These are phyloP conservation scores for Metaphire vulgaris DNA, from an alignment of 1,140 invertebrate species.

Conservation along the genomic window DNA sequence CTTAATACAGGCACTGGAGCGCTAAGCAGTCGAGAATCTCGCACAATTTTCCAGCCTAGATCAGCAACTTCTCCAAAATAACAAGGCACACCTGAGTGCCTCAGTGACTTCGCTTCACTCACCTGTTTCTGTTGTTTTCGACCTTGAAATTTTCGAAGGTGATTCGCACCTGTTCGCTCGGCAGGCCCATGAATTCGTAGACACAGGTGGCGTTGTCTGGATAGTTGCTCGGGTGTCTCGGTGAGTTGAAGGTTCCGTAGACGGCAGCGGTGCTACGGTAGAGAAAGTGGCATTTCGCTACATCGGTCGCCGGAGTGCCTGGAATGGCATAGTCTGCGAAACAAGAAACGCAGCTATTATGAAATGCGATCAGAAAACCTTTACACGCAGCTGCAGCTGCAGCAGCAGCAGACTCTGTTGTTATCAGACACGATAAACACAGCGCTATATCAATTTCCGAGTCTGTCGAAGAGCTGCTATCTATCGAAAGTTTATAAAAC, in stretches of 20 bases:
- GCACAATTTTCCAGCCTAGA: no score
- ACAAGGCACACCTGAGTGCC: no score
- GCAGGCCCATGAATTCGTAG: constrained; percentile 64
- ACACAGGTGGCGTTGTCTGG: constrained; percentile 86
- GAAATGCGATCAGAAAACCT: background rate
- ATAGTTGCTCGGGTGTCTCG: constrained; percentile 89
- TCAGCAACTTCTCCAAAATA: no score
- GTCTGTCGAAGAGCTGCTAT: no score
- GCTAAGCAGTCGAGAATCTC: no score
- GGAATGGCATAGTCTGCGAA: constrained; percentile 64
- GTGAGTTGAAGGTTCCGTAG: constrained; percentile 86
- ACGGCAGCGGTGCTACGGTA: constrained; percentile 79
- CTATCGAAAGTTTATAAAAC: no score
- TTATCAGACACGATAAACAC: no score
- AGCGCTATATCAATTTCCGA: no score
- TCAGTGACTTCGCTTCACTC: no score
- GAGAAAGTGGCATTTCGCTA: constrained; percentile 73
- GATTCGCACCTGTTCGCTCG: constrained; percentile 73
- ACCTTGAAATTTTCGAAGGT: constrained; percentile 90
- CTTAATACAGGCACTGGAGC: no score
- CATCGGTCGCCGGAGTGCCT: constrained; percentile 83
- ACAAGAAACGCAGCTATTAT: background rate
- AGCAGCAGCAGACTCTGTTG: no score
- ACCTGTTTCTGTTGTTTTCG: constrained; percentile 6
- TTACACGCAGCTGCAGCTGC: no score